These are phyloP conservation scores for Cremastinae sp. DNA, from an alignment of 2,888 invertebrate species.

Conservation along the genomic window DNA sequence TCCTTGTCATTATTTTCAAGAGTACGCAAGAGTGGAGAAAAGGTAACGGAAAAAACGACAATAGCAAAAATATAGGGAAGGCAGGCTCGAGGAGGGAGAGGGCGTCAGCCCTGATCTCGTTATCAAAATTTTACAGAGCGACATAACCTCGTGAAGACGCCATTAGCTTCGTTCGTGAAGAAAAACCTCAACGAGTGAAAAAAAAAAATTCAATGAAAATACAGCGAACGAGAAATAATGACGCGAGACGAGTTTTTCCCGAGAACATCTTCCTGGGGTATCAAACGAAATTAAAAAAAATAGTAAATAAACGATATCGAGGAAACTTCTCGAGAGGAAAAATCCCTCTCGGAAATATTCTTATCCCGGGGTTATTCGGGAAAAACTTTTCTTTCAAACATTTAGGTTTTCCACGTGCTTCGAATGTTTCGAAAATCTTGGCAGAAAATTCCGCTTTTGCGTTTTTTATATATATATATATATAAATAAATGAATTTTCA, in stretches of 20 bases:
- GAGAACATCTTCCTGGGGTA: no score
- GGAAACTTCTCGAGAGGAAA: no score
- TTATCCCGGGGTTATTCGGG: no score
- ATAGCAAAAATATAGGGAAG: neutral
- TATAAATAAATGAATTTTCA: no score
- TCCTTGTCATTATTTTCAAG: conserved; percentile 25
- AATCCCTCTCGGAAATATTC: no score
- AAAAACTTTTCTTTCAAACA: no score
- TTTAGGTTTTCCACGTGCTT: no score
- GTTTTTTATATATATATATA: no score
- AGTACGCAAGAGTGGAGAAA: neutral
- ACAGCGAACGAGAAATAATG: neutral
- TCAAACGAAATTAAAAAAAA: no score
- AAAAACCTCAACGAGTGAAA: conserved; percentile 12
- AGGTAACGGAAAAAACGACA: conserved; percentile 1
- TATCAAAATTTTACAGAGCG: conserved; percentile 20
- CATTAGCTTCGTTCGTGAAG: conserved; percentile 48
- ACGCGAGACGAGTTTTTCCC: neutral
- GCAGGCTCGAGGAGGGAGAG: neutral
- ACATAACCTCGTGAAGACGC: conserved; percentile 47
- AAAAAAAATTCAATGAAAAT: conserved; percentile 5
- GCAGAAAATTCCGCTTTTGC: no score
- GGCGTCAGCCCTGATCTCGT: conserved; percentile 32
- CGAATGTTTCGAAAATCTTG: no score
- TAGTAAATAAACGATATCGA: no score